Evolutionary conservation across 1,140 invertebrate genomes (phyloP), one percentile per base, ranked within the genome.

Genomic region (Fopius arisanus): DNA sequence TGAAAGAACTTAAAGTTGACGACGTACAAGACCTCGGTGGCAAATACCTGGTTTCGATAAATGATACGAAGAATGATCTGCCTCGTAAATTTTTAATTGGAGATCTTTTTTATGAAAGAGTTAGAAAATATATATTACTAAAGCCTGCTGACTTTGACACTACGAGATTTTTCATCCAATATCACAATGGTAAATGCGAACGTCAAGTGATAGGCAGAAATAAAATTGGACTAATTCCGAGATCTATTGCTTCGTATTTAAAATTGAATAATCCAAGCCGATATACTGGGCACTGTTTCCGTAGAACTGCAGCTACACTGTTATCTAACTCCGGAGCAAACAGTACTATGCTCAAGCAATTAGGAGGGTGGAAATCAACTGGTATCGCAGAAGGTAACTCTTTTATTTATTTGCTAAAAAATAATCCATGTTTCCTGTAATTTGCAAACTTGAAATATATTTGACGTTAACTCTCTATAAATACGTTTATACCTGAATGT

Each of bases 221-320:
- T 59, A 59, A 14, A 3, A 70, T 70, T 37, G 68, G 68, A 16
- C 10, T 29, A 33, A 59, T 28, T 19, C 48, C 68, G 12, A 33
- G 51, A 19, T 31, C 31, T 40, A 67, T 41, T 23, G 51, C 51
- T 59, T 23, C 4, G 70, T 80, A 73, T 74, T 75, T 79, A 72
- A 70, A 76, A 33, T 67, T 81, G 26, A 21, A 74, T 43, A 51
- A 80, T 67, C 43, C 76, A 21, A 40, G 77, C 41, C 7, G 31
- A 21, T 81, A 78, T 59, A 79, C 77, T 40, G 79, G 77, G 7
- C 78, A 80, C 72, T 78, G 71, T 40, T 79, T 78, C 33, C 67
- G 78, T 31, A 68, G 76, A 67, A 74, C 76, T 21, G 76, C 75
- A 21, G 74, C 78, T 0, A 76, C 75, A 28, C 70, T 81, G 37